A percentile compares a stretch with the other conserved stretches of the same genome.
These are phyloP conservation scores for Cosmia pyralina DNA, from an alignment of 2,888 invertebrate genomes.

Conservation along the genomic window DNA sequence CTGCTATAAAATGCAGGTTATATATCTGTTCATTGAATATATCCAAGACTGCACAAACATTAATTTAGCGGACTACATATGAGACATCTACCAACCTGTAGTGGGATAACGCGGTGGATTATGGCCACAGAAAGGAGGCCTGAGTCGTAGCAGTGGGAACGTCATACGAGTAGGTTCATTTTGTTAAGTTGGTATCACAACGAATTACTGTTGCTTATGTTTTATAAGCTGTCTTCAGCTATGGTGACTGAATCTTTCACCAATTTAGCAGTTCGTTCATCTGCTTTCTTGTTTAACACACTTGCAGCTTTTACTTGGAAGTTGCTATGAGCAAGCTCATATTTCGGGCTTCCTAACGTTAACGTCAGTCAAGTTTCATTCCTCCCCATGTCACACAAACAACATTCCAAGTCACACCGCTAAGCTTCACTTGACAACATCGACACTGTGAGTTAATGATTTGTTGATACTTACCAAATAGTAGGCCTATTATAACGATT, in stretches of 20 bases:
- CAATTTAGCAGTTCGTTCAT: background rate
- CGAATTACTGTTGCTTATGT: too few relatives aligned
- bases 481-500: slow-evolving; percentile 94
- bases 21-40: background rate
- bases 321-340: background rate
- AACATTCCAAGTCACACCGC: slow-evolving; percentile 55
- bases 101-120: too few relatives aligned
- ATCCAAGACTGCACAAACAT: too few relatives aligned
- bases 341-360: background rate
- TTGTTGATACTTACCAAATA: slow-evolving; percentile 93
- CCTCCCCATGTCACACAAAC: slow-evolving; percentile 28
- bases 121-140: background rate
- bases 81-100: background rate
- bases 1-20: background rate
- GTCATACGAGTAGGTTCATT: background rate
- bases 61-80: background rate
- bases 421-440: slow-evolving; percentile 72
- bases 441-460: slow-evolving; percentile 51
- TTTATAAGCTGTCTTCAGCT: background rate
- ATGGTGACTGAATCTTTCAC: background rate
- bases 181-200: background rate
- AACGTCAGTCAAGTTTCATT: slow-evolving; percentile 45
- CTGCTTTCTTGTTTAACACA: background rate
- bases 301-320: background rate
- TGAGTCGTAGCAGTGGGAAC: background rate